A percentile compares a stretch with the other conserved stretches of the same genome.
These are phyloP conservation scores for Sminthurinus aureus DNA, from an alignment of 2,888 invertebrate genomes.

Conservation along the genomic window DNA sequence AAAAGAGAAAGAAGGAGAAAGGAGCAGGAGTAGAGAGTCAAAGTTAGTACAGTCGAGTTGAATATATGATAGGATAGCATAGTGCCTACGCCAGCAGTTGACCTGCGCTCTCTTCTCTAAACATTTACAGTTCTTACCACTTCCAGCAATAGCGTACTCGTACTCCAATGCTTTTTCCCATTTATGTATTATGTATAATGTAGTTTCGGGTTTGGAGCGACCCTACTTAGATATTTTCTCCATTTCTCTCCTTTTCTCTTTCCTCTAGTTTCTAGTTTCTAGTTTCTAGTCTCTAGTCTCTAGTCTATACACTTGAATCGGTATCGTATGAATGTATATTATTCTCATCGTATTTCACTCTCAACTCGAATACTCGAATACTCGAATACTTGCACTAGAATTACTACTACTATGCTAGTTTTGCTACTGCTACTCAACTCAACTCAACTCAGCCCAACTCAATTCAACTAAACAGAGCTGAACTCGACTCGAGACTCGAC, in stretches of 20 bases:
- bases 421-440: too few relatives aligned
- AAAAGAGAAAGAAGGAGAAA: neutral
- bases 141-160: neutral
- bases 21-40: neutral
- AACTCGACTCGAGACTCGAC: too few relatives aligned
- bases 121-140: constrained; percentile 25
- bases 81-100: constrained; percentile 32
- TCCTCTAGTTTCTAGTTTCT: neutral
- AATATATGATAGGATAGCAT: neutral
- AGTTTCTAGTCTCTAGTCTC: too few relatives aligned
- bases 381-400: too few relatives aligned
- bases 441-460: too few relatives aligned
- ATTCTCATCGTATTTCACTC: neutral
- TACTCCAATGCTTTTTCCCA: neutral
- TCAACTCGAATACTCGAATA: too few relatives aligned
- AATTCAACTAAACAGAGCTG: too few relatives aligned
- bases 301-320: too few relatives aligned
- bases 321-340: neutral
- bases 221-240: neutral
- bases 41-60: constrained; percentile 7
- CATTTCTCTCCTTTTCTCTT: too few relatives aligned
- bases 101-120: constrained; percentile 39
- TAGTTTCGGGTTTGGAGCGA: neutral
- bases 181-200: constrained; percentile 12
- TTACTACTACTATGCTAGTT: neutral